These are phyloP conservation scores for Aphidoletes aphidimyza DNA, from an alignment of 2,888 invertebrate genomes.

Conservation along the genomic window DNA sequence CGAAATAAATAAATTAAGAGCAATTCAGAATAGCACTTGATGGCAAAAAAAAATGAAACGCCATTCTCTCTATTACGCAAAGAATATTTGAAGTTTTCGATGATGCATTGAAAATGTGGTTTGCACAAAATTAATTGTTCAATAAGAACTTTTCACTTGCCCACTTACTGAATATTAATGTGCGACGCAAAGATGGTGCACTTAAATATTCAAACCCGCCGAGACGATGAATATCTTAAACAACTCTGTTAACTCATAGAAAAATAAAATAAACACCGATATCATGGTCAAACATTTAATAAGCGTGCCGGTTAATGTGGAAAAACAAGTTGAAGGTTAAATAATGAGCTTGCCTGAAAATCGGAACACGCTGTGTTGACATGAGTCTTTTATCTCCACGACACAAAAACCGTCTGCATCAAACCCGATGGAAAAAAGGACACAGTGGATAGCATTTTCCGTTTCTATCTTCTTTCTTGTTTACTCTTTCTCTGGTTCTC, in stretches of 20 bases:
- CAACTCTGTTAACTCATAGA: neutral
- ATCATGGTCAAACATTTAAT: slow-evolving; percentile 20
- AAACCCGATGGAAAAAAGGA: too few species aligned
- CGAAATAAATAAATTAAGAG: neutral
- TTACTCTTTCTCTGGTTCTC: too few species aligned
- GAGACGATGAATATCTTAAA: neutral
- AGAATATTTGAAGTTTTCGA: neutral
- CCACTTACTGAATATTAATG: neutral
- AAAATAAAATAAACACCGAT: neutral
- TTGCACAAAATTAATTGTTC: neutral
- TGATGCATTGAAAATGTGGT: neutral
- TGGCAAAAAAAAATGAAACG: neutral
- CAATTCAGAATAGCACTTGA: neutral
- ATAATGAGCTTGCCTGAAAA: neutral
- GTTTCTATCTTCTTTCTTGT: too few species aligned
- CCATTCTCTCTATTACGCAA: neutral
- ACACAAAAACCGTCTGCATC: slow-evolving; percentile 16
- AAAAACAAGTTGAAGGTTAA: neutral
- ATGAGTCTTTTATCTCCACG: neutral
- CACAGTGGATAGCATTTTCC: too few species aligned
- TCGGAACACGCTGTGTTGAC: slow-evolving; percentile 22
- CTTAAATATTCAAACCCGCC: neutral
- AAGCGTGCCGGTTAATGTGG: neutral
- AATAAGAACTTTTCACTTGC: neutral
- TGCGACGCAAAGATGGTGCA: neutral